Conservation (phyloP, 2,888 invertebrate genomes). For the Drosophila kanekoi region DNA sequence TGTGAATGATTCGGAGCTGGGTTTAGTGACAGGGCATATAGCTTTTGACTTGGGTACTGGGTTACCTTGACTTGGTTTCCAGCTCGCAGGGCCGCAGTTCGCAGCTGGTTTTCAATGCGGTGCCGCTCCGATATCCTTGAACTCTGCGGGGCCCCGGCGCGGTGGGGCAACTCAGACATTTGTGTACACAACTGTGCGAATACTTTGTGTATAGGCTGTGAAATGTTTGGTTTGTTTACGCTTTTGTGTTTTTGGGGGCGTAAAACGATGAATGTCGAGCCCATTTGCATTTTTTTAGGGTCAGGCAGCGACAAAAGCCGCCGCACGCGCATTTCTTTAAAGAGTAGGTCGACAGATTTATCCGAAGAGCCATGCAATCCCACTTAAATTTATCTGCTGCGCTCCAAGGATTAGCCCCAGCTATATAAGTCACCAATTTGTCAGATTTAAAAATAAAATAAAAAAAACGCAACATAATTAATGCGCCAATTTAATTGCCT, state of each 20-base stretch:
- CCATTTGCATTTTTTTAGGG: conserved; percentile 60
- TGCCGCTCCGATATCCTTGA: conserved; percentile 65
- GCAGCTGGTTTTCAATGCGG: conserved; percentile 39
- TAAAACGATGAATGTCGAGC: conserved; percentile 50
- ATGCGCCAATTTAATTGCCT: conserved; percentile 57
- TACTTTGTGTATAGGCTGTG: conserved; percentile 41
- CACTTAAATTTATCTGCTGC: conserved; percentile 47
- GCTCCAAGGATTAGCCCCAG: conserved; percentile 30
- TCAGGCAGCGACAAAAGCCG: conserved; percentile 43
- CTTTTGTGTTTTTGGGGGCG: conserved; percentile 45
- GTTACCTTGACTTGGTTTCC: conserved; percentile 55
- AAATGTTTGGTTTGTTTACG: conserved; percentile 34
- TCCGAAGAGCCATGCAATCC: conserved; percentile 40
- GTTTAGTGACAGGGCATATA: conserved; percentile 27
- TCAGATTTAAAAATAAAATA: conserved; percentile 64
- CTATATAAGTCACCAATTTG: conserved; percentile 55
- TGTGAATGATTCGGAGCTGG: conserved; percentile 26
- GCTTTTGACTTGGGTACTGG: conserved; percentile 44
- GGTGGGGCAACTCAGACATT: conserved; percentile 37
- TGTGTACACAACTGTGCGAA: conserved; percentile 61
- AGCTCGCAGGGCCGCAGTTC: conserved; percentile 9
- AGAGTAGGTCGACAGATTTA: background rate
- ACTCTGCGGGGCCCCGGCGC: conserved; percentile 26
- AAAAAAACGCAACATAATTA: conserved; percentile 55
- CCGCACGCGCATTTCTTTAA: conserved; percentile 8